These are phyloP conservation scores for Epirrita christyi DNA, from an alignment of 2,888 invertebrate species.

Conservation along the genomic window DNA sequence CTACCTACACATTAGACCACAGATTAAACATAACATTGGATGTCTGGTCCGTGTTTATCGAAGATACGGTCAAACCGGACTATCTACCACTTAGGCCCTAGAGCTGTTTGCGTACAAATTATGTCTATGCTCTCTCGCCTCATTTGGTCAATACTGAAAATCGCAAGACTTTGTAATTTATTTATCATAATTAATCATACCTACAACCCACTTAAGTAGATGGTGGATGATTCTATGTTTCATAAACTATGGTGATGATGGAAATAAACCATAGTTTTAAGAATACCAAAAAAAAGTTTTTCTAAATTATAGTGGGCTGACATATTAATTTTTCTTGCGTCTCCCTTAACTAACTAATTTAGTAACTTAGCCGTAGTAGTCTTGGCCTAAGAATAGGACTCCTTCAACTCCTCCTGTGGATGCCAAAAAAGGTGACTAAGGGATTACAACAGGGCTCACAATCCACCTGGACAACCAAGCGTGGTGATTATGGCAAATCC, in stretches of 20 bases:
- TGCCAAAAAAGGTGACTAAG: too few species aligned
- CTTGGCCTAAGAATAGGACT: too few species aligned
- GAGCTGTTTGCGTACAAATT: slow-evolving; percentile 29
- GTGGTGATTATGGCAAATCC: too few species aligned
- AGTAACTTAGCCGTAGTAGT: too few species aligned
- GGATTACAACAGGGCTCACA: too few species aligned
- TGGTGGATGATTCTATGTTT: background rate
- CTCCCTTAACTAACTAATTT: too few species aligned
- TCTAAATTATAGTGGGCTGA: too few species aligned
- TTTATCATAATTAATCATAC: background rate
- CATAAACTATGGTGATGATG: background rate
- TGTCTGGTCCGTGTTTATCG: slow-evolving; percentile 34
- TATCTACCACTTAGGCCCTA: slow-evolving; percentile 23
- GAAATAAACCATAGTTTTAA: too few species aligned
- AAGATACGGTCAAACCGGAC: slow-evolving; percentile 28
- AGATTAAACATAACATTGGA: slow-evolving; percentile 21
- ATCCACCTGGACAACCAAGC: too few species aligned
- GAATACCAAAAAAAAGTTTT: too few species aligned
- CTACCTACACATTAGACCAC: slow-evolving; percentile 30
- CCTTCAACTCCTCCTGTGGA: too few species aligned
- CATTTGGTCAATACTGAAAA: slow-evolving; percentile 13
- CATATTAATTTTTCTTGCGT: too few species aligned
- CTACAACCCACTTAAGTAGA: slow-evolving; percentile 4
- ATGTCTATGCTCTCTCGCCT: slow-evolving; percentile 11
- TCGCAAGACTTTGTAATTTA: background rate